A percentile compares a stretch with the other conserved stretches of the same genome.
These are phyloP conservation scores for Cephus pulcher DNA, from an alignment of 2,888 invertebrate genomes.

Conservation along the genomic window DNA sequence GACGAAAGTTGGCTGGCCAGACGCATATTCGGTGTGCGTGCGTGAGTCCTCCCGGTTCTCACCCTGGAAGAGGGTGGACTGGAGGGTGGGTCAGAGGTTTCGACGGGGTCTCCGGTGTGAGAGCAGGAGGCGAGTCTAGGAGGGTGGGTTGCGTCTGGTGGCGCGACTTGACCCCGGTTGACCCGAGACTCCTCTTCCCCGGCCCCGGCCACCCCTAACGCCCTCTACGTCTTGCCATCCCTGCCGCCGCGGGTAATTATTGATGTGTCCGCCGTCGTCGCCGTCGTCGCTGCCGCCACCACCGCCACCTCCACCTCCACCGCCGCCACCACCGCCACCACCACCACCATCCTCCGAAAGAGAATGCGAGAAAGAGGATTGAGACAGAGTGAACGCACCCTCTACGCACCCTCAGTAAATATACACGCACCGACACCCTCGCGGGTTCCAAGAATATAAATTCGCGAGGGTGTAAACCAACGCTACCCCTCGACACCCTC, in stretches of 20 bases:
- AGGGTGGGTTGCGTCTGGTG: slow-evolving; percentile 64
- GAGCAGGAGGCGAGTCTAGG: slow-evolving; percentile 27
- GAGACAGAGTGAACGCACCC: not conserved
- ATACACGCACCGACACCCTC: not conserved
- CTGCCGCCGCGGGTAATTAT: slow-evolving; percentile 62
- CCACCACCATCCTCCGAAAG: slow-evolving; percentile 31
- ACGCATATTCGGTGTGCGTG: slow-evolving; percentile 29
- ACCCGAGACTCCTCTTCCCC: slow-evolving; percentile 59
- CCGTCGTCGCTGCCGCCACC: slow-evolving; percentile 32
- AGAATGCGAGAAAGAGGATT: not conserved
- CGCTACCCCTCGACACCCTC: not conserved
- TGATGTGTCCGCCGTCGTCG: slow-evolving; percentile 62
- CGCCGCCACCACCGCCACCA: slow-evolving; percentile 20
- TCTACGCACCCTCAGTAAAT: not conserved
- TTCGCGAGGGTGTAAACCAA: not conserved
- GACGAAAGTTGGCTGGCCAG: slow-evolving; percentile 36
- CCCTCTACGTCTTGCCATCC: slow-evolving; percentile 51
- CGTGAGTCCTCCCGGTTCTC: slow-evolving; percentile 2
- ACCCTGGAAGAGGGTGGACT: slow-evolving; percentile 8
- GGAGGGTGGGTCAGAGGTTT: slow-evolving; percentile 35
- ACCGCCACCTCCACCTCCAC: slow-evolving; percentile 20
- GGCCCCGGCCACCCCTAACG: slow-evolving; percentile 40
- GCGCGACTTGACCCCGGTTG: slow-evolving; percentile 66
- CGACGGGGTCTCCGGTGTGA: slow-evolving; percentile 43
- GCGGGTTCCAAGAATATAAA: not conserved